Percentiles rank a stretch among this genome's conserved stretches.
phyloP scores from a whole-genome alignment of 2,113 vertebrate genomes.

The Chloropsis hardwickii region DNA sequence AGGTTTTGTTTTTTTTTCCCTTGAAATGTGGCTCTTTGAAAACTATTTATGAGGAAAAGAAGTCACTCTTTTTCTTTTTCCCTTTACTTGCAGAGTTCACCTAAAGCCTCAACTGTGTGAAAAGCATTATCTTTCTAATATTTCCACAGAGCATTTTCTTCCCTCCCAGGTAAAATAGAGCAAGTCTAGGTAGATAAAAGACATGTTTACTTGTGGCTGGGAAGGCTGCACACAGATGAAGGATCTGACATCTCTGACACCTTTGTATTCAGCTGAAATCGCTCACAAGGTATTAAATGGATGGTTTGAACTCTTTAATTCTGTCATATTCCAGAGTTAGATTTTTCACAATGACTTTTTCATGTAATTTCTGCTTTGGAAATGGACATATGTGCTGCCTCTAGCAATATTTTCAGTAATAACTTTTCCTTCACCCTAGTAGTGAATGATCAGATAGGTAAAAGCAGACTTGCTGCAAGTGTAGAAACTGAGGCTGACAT shows the following conservation, averaged over 20 bases:
- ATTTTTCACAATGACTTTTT: background rate
- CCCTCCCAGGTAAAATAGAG: background rate
- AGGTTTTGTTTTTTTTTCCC: background rate
- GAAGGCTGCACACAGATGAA: background rate
- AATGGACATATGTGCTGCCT: background rate
- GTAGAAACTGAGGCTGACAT: background rate
- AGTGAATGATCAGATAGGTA: background rate
- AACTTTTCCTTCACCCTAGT: background rate
- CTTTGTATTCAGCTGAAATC: background rate
- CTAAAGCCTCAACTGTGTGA: background rate
- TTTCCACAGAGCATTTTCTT: background rate
- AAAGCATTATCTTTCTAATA: background rate
- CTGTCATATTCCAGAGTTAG: background rate
- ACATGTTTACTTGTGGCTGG: background rate
- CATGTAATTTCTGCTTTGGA: background rate
- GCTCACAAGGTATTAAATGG: background rate
- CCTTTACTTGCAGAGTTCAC: background rate
- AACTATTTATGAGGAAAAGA: background rate
- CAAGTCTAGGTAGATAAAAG: background rate
- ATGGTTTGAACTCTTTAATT: background rate
- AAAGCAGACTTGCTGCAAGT: background rate
- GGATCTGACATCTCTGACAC: background rate
- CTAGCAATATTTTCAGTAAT: background rate
- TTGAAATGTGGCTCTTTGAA: background rate
- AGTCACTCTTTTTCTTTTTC: rapidly evolving